phyloP scores from a whole-genome alignment of 2,113 vertebrate genomes.

The Vulpes vulpes region DNA sequence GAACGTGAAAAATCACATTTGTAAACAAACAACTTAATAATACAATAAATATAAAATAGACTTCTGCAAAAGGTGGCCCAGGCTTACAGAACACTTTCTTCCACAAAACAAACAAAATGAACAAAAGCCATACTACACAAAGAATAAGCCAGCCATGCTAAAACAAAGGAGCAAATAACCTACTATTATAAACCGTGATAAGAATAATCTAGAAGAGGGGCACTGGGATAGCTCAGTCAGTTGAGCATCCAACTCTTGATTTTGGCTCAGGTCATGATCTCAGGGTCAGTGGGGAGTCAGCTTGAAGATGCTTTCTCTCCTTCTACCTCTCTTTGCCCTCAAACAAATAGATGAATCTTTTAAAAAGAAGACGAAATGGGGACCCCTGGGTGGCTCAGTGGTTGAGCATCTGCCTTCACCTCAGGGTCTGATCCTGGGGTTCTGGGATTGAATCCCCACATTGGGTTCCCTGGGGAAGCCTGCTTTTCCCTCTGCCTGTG shows the following conservation, averaged over 20 bases:
- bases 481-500: too few relatives aligned
- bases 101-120: neutral
- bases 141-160: neutral
- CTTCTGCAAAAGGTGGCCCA: neutral
- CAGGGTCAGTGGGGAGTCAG: fast-evolving
- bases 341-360: too few relatives aligned
- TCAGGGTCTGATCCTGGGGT: too few relatives aligned
- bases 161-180: neutral
- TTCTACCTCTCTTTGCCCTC: neutral
- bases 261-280: neutral
- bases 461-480: too few relatives aligned
- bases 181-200: neutral
- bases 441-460: too few relatives aligned
- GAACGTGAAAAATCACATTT: neutral
- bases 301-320: neutral
- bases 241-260: neutral
- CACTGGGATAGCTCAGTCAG: neutral
- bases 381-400: too few relatives aligned
- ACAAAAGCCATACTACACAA: neutral
- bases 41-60: neutral
- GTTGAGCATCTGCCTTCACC: too few relatives aligned
- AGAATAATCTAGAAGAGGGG: neutral
- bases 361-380: too few relatives aligned
- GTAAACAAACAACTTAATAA: neutral
- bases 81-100: neutral